Percentiles rank a stretch among this genome's conserved stretches.
phyloP scores from a whole-genome alignment of 2,888 invertebrate genomes.

The Clunio marinus region DNA sequence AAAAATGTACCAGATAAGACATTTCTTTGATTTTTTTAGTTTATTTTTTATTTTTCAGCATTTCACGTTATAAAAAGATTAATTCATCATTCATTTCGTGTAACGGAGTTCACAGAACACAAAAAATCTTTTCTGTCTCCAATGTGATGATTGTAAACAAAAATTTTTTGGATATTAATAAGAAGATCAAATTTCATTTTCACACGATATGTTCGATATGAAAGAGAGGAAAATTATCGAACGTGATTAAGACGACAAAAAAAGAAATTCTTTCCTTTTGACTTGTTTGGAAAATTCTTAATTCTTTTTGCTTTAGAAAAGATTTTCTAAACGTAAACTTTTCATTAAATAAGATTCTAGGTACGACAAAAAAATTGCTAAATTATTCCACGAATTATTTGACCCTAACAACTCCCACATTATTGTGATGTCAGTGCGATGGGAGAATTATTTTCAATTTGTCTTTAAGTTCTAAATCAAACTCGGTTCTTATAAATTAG shows the following conservation, averaged over 20 bases:
- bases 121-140: neutral
- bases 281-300: neutral
- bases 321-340: neutral
- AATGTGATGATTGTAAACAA: neutral
- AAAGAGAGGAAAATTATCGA: neutral
- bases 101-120: constrained; percentile 20
- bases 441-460: neutral
- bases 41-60: neutral
- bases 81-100: neutral
- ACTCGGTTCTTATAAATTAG: constrained; percentile 5
- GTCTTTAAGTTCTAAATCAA: neutral
- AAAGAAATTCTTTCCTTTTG: neutral
- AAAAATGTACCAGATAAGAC: no score
- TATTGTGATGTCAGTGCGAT: neutral
- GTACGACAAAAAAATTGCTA: neutral
- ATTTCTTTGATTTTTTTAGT: neutral
- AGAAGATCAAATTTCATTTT: neutral
- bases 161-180: neutral
- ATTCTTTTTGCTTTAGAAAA: neutral
- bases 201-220: no score
- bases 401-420: neutral
- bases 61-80: constrained; percentile 12
- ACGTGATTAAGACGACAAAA: neutral
- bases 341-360: neutral
- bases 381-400: neutral